phyloP scores from a whole-genome alignment of 1,140 invertebrate genomes.

The Calosoma granatense region DNA sequence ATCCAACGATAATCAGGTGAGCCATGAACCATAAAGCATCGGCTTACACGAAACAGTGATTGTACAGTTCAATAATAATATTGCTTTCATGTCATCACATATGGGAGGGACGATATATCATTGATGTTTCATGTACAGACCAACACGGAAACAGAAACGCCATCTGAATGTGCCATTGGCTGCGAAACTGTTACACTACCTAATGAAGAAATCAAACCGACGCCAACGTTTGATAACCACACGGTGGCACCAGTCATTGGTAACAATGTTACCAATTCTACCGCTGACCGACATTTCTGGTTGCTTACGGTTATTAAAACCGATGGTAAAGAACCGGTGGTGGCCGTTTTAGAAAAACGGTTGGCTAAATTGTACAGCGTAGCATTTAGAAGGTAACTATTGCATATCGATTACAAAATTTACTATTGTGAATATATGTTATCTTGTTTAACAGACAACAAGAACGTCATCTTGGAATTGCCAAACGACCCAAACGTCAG shows the following conservation, averaged over 20 bases:
- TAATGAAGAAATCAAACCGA: constrained; percentile 22
- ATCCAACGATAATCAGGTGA: constrained; percentile 18
- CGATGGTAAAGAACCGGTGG: constrained; percentile 29
- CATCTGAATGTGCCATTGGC: constrained; percentile 20
- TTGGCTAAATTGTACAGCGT: constrained; percentile 51
- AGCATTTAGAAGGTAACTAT: constrained; percentile 52
- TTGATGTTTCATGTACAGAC: neutral
- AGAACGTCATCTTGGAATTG: constrained; percentile 55
- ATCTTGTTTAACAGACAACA: constrained; percentile 43
- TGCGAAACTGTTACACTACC: constrained; percentile 16
- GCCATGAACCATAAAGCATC: no score
- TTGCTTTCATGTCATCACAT: no score
- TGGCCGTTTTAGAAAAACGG: constrained; percentile 42
- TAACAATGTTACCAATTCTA: constrained; percentile 23
- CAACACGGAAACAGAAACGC: neutral
- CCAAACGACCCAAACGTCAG: constrained; percentile 22
- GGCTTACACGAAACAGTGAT: no score
- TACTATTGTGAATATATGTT: neutral
- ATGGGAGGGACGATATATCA: no score
- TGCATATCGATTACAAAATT: no score
- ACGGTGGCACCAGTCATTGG: constrained; percentile 15
- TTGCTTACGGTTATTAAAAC: constrained; percentile 57
- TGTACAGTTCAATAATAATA: no score
- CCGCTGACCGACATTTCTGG: constrained; percentile 59
- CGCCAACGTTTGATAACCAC: constrained; percentile 19